A percentile compares a stretch with the other conserved stretches of the same genome.
phyloP scores from a whole-genome alignment of 2,888 invertebrate genomes.

The Muscina levida region DNA sequence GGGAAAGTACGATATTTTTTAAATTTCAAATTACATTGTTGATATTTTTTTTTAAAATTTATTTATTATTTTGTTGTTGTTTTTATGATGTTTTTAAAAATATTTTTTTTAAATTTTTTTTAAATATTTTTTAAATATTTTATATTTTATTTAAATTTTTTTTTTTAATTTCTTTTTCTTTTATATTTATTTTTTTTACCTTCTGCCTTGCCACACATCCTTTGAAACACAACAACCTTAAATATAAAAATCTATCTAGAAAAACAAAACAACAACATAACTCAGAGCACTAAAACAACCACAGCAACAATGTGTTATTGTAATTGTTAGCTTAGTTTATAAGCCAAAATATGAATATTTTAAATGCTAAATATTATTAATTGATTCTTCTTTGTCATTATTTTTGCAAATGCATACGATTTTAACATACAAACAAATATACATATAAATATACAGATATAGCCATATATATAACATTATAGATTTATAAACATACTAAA shows the following conservation, averaged over 20 bases:
- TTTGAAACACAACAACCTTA: slow-evolving; percentile 5
- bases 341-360: slow-evolving; percentile 50
- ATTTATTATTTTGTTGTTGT: no score
- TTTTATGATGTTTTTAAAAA: no score
- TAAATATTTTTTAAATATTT: no score
- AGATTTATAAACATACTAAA: no score
- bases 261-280: slow-evolving; percentile 27
- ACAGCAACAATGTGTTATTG: slow-evolving; percentile 56
- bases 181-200: slow-evolving; percentile 16
- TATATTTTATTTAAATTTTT: background rate
- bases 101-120: no score
- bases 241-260: background rate
- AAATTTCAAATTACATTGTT: no score
- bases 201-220: no score
- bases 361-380: slow-evolving; percentile 27
- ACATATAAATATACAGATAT: slow-evolving; percentile 1
- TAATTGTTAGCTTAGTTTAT: slow-evolving; percentile 65
- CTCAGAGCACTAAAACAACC: slow-evolving; percentile 58
- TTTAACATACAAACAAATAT: slow-evolving; percentile 29
- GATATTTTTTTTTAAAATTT: no score
- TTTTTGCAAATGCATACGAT: slow-evolving; percentile 49
- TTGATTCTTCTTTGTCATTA: background rate
- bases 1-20: no score
- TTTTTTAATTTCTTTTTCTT: slow-evolving; percentile 4
- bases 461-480: no score